Percentiles rank a stretch among this genome's conserved stretches.
Conservation (phyloP, 2,797 vertebrate genomes). For the Halcyon badia region DNA sequence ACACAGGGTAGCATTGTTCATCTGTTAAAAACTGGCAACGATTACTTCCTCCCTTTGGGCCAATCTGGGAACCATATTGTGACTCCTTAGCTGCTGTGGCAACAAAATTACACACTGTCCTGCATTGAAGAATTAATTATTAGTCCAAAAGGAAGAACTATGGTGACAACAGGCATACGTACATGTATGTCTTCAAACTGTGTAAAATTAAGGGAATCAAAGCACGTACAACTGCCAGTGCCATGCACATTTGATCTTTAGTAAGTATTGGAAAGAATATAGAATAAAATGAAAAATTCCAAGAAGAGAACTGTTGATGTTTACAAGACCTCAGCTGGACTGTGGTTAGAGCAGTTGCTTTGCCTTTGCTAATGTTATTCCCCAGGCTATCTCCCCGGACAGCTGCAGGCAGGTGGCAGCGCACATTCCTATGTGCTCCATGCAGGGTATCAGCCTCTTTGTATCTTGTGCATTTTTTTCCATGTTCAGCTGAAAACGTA, state of each 20-base stretch:
- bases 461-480: not conserved
- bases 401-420: constrained; percentile 16
- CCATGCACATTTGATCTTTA: not conserved
- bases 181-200: not conserved
- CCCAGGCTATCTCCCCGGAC: not conserved
- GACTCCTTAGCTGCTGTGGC: constrained; percentile 16
- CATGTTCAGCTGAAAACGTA: not conserved
- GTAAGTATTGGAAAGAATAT: not conserved
- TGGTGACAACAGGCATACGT: not conserved
- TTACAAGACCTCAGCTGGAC: constrained; percentile 22
- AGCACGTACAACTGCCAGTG: accelerated
- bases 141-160: not conserved
- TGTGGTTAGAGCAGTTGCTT: not conserved
- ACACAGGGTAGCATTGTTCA: constrained; percentile 68
- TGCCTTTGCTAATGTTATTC: not conserved
- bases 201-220: not conserved
- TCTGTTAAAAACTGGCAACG: constrained; percentile 54
- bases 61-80: constrained; percentile 2
- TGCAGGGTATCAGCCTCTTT: not conserved
- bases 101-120: not conserved
- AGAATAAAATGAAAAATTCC: not conserved
- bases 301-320: not conserved
- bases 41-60: constrained; percentile 49
- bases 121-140: not conserved
- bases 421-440: not conserved